phyloP scores from a whole-genome alignment of 2,797 vertebrate genomes.

The Oreochromis mossambicus region DNA sequence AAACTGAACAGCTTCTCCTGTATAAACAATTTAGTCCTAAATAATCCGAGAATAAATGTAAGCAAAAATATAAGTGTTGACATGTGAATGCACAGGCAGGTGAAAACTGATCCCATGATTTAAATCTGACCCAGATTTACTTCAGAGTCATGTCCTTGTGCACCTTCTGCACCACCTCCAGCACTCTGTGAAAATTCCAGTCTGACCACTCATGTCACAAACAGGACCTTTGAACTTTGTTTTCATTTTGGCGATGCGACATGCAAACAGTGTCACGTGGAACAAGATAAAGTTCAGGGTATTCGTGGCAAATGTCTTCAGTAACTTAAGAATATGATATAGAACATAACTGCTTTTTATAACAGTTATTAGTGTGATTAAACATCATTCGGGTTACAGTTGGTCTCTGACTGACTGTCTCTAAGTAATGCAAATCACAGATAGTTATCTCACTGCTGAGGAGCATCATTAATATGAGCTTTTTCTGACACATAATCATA shows the following conservation, averaged over 20 bases:
- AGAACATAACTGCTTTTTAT: not conserved
- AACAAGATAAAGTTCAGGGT: not conserved
- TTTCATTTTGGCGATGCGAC: not conserved
- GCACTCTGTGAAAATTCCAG: not conserved
- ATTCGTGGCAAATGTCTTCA: not conserved
- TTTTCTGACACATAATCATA: not conserved
- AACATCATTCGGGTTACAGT: not conserved
- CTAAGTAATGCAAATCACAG: not conserved
- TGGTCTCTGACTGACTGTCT: not conserved
- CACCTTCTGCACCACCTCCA: not conserved
- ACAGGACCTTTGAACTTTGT: not conserved
- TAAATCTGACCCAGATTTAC: not conserved
- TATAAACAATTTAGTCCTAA: not conserved
- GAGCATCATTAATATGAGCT: not conserved
- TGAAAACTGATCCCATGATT: not conserved
- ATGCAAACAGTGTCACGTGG: not conserved
- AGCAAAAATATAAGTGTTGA: not conserved
- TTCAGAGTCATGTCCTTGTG: not conserved
- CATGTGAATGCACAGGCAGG: not conserved
- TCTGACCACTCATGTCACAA: not conserved
- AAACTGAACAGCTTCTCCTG: not conserved
- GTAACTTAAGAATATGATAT: not conserved
- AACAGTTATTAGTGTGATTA: not conserved
- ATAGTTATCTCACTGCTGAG: not conserved
- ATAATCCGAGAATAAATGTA: not conserved